These are phyloP conservation scores for Bombus pascuorum DNA, from an alignment of 1,140 invertebrate species.

Conservation along the genomic window DNA sequence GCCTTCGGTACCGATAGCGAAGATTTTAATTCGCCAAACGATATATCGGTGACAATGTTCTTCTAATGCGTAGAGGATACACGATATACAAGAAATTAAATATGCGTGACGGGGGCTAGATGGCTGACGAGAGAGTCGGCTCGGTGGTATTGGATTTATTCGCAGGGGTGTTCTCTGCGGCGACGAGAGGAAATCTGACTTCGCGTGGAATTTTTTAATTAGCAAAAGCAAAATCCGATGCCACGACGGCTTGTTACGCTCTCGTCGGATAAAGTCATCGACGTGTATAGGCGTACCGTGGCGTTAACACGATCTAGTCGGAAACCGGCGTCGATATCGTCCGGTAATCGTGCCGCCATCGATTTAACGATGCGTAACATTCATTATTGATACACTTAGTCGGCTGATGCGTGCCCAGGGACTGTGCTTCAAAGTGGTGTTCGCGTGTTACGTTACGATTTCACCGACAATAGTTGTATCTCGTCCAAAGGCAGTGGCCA, in stretches of 20 bases:
- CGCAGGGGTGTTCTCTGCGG: slow-evolving; percentile 49
- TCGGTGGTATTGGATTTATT: slow-evolving; percentile 70
- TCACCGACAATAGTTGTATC: slow-evolving; percentile 62
- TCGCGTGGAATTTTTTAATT: slow-evolving; percentile 78
- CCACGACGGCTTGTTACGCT: slow-evolving; percentile 48
- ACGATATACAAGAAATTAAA: slow-evolving; percentile 58
- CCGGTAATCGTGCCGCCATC: slow-evolving; percentile 29
- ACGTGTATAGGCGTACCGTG: not conserved
- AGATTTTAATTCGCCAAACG: not conserved
- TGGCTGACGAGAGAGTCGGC: not conserved
- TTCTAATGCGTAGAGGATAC: slow-evolving; percentile 8
- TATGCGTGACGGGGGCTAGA: slow-evolving; percentile 36
- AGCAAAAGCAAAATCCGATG: slow-evolving; percentile 68
- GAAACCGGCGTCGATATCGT: not conserved
- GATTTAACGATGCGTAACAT: slow-evolving; percentile 41
- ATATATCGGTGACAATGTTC: not conserved
- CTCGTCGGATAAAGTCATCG: slow-evolving; percentile 55
- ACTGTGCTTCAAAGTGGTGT: slow-evolving; percentile 62
- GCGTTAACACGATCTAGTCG: not conserved
- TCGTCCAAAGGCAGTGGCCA: slow-evolving; percentile 42
- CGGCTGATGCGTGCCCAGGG: slow-evolving; percentile 65
- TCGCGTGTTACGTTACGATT: slow-evolving; percentile 69
- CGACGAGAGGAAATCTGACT: slow-evolving; percentile 70
- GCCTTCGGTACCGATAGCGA: not conserved
- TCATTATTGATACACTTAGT: slow-evolving; percentile 58